Base-by-base conservation (phyloP, 2,888 invertebrate species). In the Sericinus montela region DNA sequence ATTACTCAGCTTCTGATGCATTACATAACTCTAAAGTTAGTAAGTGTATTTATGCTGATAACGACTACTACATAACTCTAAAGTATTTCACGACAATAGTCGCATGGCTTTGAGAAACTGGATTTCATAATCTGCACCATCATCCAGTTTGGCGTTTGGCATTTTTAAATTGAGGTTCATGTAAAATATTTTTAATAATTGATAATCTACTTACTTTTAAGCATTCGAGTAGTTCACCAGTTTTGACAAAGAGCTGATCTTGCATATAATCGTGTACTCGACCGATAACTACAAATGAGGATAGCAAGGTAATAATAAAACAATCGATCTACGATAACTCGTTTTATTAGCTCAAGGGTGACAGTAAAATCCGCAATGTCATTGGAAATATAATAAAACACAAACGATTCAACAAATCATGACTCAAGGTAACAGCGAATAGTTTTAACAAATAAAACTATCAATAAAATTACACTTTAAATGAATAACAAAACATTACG, bases 321-420 rank as follows among this genome's bases (percentile, higher is more conserved):
- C 79, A 66, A 80, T 65, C 69, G 67, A 66, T 80, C 34, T 83
- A 82, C 76, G 79, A 80, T 81, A 84, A 84, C 83, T 84, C 78
- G 80, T 78, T 88, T 87, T 88, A 87, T 86, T 87, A 86, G 80
- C 74, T 79, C 76, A 82, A 84, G 80, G 79, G 79, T 85, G 87
- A 87, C 83, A 86, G 80, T 80, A 79, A 81, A 84, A 83, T 44
- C 76, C 73, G 80, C 71, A 80, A 84, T 85, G 82, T 84, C 84
- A 84, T 84, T 83, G 77, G 70, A 82, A 83, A 82, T 80, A 84
- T 73, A 84, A 78, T 82, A 83, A 85, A 83, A 85, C 81, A 85
- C 81, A 85, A 87, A 86, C 82, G 77, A 82, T 83, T 86, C 64
- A 88, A 87, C 87, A 87, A 87, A 81, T 84, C 78, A 81, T 86